Evolutionary conservation across 1,140 invertebrate genomes (phyloP).

Genomic region (Euborellia annulipes): DNA sequence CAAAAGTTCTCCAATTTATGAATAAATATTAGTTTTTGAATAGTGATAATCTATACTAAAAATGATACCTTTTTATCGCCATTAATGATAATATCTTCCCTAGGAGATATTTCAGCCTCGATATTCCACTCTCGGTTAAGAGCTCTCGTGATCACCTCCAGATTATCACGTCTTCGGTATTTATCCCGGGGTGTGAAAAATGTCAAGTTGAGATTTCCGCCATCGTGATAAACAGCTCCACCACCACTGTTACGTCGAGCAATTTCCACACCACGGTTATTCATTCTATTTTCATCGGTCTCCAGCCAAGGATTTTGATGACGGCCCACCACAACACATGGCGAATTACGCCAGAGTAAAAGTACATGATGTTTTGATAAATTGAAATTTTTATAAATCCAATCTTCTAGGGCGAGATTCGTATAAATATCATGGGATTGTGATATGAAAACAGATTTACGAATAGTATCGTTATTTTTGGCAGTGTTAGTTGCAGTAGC

Average conservation of each 20-base stretch:
- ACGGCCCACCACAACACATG: slow-evolving; percentile 86
- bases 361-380: slow-evolving; percentile 67
- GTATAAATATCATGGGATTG: slow-evolving; percentile 76
- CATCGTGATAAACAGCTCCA: slow-evolving; percentile 90
- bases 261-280: slow-evolving; percentile 46
- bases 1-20: too few species aligned
- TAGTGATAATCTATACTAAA: too few species aligned
- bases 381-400: slow-evolving; percentile 76
- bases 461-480: too few species aligned
- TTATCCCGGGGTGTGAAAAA: slow-evolving; percentile 66
- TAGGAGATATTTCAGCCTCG: slow-evolving; percentile 51
- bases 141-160: slow-evolving; percentile 66
- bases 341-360: slow-evolving; percentile 80
- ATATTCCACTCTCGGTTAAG: slow-evolving; percentile 63
- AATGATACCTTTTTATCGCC: slow-evolving; percentile 60
- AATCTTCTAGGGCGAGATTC: slow-evolving; percentile 88
- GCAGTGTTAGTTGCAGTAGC: too few species aligned
- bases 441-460: slow-evolving; percentile 78
- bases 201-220: slow-evolving; percentile 81
- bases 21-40: not conserved
- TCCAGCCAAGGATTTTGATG: slow-evolving; percentile 96
- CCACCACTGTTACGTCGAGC: slow-evolving; percentile 89
- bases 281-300: slow-evolving; percentile 50
- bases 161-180: slow-evolving; percentile 71
- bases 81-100: slow-evolving; percentile 70